A percentile compares a stretch with the other conserved stretches of the same genome.
These are phyloP conservation scores for Mystacornis crossleyi DNA, from an alignment of 2,113 vertebrate species.

Conservation along the genomic window DNA sequence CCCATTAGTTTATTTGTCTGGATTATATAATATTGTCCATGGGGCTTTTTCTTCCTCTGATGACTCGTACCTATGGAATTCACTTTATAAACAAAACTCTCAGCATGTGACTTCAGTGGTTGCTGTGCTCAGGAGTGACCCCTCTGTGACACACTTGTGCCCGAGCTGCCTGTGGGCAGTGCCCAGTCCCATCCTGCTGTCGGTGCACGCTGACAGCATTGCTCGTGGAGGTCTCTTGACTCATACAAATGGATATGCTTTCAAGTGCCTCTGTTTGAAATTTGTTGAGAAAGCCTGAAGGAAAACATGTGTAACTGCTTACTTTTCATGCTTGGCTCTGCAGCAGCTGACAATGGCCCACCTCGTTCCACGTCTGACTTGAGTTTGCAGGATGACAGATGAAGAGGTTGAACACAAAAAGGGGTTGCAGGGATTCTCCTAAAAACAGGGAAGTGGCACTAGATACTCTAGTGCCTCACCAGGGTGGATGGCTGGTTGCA, in stretches of 20 bases:
- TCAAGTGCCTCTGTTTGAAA: background rate
- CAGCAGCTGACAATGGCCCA: background rate
- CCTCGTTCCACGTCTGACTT: fast-evolving
- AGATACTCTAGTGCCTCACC: background rate
- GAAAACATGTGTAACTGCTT: background rate
- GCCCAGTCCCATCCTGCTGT: background rate
- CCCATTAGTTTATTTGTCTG: conserved; percentile 49
- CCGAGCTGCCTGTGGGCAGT: background rate
- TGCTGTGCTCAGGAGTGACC: background rate
- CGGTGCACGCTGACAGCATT: fast-evolving
- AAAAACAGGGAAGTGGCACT: background rate
- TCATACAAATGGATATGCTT: background rate
- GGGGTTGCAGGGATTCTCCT: background rate
- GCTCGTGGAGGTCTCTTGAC: background rate
- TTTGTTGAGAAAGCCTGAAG: background rate
- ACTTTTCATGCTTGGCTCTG: background rate
- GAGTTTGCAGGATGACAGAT: fast-evolving
- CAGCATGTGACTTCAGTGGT: background rate
- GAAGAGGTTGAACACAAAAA: background rate
- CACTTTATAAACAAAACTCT: conserved; percentile 25
- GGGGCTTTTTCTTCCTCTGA: conserved; percentile 33
- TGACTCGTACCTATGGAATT: background rate
- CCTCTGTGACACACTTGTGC: background rate
- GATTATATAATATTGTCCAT: conserved; percentile 34
- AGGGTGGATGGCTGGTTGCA: background rate